Conservation (phyloP, 2,888 invertebrate species). For the Lasioglossum pauxillum region DNA sequence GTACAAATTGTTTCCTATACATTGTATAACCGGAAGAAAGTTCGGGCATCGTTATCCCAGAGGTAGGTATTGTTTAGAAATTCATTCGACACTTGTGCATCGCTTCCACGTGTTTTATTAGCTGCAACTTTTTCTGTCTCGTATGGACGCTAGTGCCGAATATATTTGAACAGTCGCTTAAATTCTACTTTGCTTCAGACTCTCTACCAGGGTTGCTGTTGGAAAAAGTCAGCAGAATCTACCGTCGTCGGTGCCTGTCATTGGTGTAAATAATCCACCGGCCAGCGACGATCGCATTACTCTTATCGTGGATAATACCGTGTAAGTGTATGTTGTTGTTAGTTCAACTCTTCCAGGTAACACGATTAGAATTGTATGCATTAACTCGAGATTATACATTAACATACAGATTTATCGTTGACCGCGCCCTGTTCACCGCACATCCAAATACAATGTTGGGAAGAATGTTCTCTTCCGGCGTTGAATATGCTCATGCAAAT, state of each 20-base stretch:
- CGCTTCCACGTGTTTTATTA: conserved; percentile 60
- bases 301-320: conserved; percentile 97
- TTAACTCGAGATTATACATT: conserved; percentile 1
- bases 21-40: conserved; percentile 53
- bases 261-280: conserved; percentile 84
- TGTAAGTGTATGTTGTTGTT: conserved; percentile 79
- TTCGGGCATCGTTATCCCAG: conserved; percentile 49
- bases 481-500: conserved; percentile 97
- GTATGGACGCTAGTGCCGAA: conserved; percentile 21
- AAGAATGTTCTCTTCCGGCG: conserved; percentile 98
- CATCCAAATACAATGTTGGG: conserved; percentile 99
- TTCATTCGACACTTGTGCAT: conserved; percentile 36
- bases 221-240: conserved; percentile 79
- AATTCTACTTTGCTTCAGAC: conserved; percentile 74
- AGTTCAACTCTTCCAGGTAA: neutral
- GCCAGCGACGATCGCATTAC: conserved; percentile 92
- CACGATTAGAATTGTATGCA: neutral
- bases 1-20: conserved; percentile 19
- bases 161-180: conserved; percentile 19
- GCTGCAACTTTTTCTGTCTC: conserved; percentile 32
- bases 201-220: conserved; percentile 77
- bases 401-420: conserved; percentile 90
- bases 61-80: conserved; percentile 64
- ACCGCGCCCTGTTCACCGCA: conserved; percentile 95
- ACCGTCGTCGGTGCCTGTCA: conserved; percentile 78